Base-by-base conservation (phyloP, 2,888 invertebrate species). In the Caenorhabditis sp. region DNA sequence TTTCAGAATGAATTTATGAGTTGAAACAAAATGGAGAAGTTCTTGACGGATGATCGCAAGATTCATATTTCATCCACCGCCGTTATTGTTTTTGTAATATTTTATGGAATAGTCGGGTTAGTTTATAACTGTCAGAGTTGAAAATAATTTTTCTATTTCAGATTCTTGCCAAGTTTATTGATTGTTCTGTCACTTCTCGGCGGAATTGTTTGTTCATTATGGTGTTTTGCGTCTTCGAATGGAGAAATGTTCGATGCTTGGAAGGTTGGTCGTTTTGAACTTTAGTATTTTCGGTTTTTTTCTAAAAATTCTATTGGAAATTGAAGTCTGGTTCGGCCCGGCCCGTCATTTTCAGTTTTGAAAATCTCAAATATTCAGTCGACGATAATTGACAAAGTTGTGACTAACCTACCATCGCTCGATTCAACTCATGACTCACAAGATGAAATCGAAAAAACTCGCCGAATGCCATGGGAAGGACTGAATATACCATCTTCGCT, bases 381-480 rank as follows among this genome's bases (percentile, higher is more conserved):
- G 57, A 49, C 57, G 61, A 21, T 69, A 19, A 31, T 50, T 59
- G 12, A 37, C 37, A 5, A 43, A 43, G 6, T 43, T 3, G 17
- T 43, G 8, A 17, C 14, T 3, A 43, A 14, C 17, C 27, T 4
- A 21, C 12, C 51, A 19, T 51, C 51, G 3, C 4, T 21, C 21
- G 51, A 6, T 21, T 3, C 51, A 3, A 4, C 19, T 21, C 23
- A 2, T 19, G 21, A 53, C 2, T 2, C 5, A 53, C 53, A 12
- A 53, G 21, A 4, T 8, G 69, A 75, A 36, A 55, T 43, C 6
- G 72, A 69, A 12, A 76, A 69, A 49, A 63, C 61, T 14, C 59
- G 68, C 31, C 62, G 55, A 61, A 66, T 77, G 70, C 79, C 79
- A 17, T 79, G 79, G 79, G 57, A 76, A 57, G 77, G 55, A 19